Evolutionary conservation across 2,797 vertebrate species (phyloP).

Genomic region (Uromys caudimaculatus): DNA sequence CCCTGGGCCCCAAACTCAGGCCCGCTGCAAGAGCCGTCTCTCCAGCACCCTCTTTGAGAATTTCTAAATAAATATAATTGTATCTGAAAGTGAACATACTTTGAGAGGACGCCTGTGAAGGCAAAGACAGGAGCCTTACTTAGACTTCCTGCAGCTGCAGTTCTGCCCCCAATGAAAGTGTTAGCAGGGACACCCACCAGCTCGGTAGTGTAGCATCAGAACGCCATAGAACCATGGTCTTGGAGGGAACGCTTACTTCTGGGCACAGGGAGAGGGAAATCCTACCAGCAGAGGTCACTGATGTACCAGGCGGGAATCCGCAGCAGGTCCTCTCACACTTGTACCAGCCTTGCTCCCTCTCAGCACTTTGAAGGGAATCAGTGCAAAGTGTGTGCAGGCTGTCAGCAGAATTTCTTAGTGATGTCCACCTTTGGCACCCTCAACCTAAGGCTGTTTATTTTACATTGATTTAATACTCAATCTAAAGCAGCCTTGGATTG

Average conservation of each 20-base stretch:
- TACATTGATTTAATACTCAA: neutral
- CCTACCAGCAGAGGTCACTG: slow-evolving; percentile 72
- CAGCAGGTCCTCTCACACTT: accelerated
- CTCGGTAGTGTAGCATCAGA: neutral
- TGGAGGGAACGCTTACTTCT: neutral
- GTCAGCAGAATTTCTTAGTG: neutral
- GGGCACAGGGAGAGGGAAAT: neutral
- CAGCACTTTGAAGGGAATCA: neutral
- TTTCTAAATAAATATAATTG: neutral
- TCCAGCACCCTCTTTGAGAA: neutral
- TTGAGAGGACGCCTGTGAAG: neutral
- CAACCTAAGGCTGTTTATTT: neutral
- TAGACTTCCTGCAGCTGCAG: neutral
- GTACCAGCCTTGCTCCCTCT: neutral
- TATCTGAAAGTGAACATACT: neutral
- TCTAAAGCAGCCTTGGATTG: neutral
- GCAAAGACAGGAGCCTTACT: neutral
- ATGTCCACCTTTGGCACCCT: neutral
- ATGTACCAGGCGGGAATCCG: neutral
- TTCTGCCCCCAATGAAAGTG: too few species aligned
- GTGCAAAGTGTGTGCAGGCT: too few species aligned
- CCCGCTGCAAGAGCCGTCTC: neutral
- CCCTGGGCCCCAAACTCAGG: neutral
- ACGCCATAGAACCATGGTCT: neutral
- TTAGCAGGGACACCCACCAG: neutral